Conservation (phyloP, 2,797 vertebrate species). For the Micropoecilia bifurca region DNA sequence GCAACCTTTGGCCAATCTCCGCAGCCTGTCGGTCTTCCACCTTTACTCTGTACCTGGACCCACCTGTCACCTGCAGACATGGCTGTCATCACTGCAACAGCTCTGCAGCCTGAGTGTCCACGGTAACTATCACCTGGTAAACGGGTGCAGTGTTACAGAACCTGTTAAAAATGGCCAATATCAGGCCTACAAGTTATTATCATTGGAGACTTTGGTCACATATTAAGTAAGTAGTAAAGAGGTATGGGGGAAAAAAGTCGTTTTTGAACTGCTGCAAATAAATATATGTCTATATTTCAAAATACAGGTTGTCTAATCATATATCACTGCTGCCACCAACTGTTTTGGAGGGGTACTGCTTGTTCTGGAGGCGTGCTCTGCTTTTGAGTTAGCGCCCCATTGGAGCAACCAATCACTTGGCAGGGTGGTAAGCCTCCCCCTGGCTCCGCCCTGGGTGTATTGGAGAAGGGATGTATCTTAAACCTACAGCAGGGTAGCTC, state of each 20-base stretch:
- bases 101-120: conserved; percentile 54
- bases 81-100: conserved; percentile 47
- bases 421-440: neutral
- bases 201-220: neutral
- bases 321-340: neutral
- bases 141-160: neutral
- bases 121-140: conserved; percentile 20
- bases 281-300: neutral
- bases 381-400: too few relatives aligned
- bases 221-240: neutral
- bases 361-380: neutral
- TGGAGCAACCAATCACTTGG: neutral
- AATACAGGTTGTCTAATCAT: neutral
- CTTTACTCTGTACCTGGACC: conserved; percentile 68
- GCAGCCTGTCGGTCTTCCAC: conserved; percentile 55
- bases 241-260: neutral
- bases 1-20: conserved; percentile 46
- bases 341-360: neutral
- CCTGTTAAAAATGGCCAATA: neutral
- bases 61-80: conserved; percentile 61
- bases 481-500: too few relatives aligned
- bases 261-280: neutral
- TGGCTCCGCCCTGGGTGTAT: too few relatives aligned
- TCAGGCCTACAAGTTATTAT: neutral
- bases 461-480: too few relatives aligned